Conservation (phyloP, 1,140 invertebrate species). For the Sycophaga agraensis region DNA sequence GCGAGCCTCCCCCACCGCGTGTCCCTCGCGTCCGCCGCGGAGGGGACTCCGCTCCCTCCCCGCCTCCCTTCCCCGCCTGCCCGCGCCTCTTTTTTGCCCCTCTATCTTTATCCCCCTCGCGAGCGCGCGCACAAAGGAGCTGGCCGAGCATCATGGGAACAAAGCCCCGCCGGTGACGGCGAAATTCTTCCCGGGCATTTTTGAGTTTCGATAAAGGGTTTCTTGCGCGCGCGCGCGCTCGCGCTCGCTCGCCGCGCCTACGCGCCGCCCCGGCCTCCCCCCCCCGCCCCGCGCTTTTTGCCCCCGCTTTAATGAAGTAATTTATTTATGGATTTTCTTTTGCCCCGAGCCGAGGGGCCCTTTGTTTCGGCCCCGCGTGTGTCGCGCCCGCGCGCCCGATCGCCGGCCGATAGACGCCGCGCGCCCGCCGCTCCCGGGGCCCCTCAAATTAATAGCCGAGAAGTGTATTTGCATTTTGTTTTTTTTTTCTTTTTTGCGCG, state of each 20-base stretch:
- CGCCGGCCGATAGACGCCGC: too few species aligned
- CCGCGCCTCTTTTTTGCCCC: slow-evolving; percentile 23
- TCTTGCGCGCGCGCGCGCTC: neutral
- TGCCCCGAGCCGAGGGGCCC: too few species aligned
- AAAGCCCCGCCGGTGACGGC: slow-evolving; percentile 40
- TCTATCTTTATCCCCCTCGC: slow-evolving; percentile 25
- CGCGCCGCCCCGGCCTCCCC: too few species aligned
- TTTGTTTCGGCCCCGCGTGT: neutral
- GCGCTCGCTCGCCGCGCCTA: too few species aligned
- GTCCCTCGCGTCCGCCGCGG: too few species aligned
- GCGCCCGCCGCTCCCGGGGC: neutral
- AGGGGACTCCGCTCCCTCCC: too few species aligned
- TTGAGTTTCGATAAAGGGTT: slow-evolving; percentile 23
- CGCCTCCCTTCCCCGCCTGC: neutral
- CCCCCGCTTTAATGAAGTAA: slow-evolving; percentile 10
- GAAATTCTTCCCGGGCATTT: slow-evolving; percentile 18
- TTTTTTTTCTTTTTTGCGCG: neutral
- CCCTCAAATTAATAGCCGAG: slow-evolving; percentile 2
- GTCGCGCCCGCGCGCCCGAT: too few species aligned
- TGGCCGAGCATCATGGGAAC: slow-evolving; percentile 43
- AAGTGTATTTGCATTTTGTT: neutral
- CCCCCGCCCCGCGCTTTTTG: too few species aligned
- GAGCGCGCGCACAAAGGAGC: neutral
- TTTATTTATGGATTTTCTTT: slow-evolving; percentile 25
- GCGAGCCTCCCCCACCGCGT: slow-evolving; percentile 46